Percentiles rank a stretch among this genome's conserved stretches.
These are phyloP conservation scores for Kryptolebias ocellatus DNA, from an alignment of 2,797 vertebrate species.

Conservation along the genomic window DNA sequence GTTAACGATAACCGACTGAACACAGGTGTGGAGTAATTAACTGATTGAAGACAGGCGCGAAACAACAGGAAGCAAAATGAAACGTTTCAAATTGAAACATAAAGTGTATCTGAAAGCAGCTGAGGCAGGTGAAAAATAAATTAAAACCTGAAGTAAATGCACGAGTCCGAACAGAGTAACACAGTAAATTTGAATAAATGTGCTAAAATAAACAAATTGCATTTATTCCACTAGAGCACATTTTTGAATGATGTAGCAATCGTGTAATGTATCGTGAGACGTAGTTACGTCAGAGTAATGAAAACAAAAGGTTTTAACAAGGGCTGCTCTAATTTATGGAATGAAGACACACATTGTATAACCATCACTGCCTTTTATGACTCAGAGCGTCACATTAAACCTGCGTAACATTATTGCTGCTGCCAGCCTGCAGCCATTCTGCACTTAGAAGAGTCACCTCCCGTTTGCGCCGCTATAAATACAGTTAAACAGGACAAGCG, in stretches of 20 bases:
- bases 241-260: too few species aligned
- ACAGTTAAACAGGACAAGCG: too few species aligned
- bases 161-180: background rate
- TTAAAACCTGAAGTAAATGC: background rate
- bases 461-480: background rate
- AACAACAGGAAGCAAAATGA: background rate
- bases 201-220: background rate
- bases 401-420: too few species aligned
- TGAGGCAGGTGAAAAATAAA: background rate
- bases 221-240: too few species aligned
- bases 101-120: background rate
- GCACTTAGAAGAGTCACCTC: background rate
- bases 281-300: too few species aligned
- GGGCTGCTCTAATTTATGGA: background rate
- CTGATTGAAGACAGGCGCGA: background rate
- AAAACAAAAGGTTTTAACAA: too few species aligned
- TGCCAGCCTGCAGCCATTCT: too few species aligned
- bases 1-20: background rate
- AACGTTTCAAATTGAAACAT: background rate
- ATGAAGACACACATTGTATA: background rate
- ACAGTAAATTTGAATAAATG: background rate
- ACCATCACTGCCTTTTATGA: slow-evolving; percentile 1
- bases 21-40: too few species aligned
- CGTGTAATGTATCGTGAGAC: too few species aligned
- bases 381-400: background rate